Percentiles rank a stretch among this genome's conserved stretches.
phyloP scores from a whole-genome alignment of 1,140 invertebrate species.

The Heliconius eleuchia region DNA sequence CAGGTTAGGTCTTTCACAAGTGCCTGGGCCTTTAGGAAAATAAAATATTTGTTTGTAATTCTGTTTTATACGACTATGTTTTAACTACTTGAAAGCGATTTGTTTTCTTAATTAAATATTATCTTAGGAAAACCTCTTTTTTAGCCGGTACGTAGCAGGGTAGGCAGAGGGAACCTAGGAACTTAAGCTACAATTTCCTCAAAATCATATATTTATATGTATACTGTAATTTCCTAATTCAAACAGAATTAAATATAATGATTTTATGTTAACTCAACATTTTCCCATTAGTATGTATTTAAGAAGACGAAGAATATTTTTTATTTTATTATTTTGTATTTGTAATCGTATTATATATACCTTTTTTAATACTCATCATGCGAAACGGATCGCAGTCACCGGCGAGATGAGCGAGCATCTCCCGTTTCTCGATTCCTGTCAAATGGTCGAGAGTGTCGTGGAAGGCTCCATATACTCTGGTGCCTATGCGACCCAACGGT shows the following conservation, averaged over 20 bases:
- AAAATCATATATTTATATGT: too few species aligned
- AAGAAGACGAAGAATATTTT: too few species aligned
- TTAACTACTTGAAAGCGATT: not conserved
- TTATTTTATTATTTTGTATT: not conserved
- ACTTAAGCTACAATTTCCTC: too few species aligned
- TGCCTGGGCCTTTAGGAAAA: constrained; percentile 58
- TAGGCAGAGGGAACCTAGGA: too few species aligned
- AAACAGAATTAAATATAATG: too few species aligned
- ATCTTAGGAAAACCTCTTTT: too few species aligned
- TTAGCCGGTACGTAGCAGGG: too few species aligned
- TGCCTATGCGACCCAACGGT: constrained; percentile 31
- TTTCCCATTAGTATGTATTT: too few species aligned
- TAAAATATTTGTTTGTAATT: not conserved
- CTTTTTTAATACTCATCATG: constrained; percentile 63
- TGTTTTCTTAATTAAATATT: not conserved
- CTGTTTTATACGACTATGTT: not conserved
- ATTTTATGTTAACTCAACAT: too few species aligned
- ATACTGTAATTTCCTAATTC: too few species aligned
- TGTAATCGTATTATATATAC: constrained; percentile 32
- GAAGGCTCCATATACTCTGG: constrained; percentile 47
- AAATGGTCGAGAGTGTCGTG: constrained; percentile 64
- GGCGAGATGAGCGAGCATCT: constrained; percentile 63
- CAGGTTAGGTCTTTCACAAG: constrained; percentile 63
- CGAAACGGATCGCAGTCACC: constrained; percentile 71
- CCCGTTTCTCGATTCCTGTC: constrained; percentile 66